A percentile compares a stretch with the other conserved stretches of the same genome.
Evolutionary conservation across 2,113 vertebrate species (phyloP).

Genomic region (Micromys minutus): DNA sequence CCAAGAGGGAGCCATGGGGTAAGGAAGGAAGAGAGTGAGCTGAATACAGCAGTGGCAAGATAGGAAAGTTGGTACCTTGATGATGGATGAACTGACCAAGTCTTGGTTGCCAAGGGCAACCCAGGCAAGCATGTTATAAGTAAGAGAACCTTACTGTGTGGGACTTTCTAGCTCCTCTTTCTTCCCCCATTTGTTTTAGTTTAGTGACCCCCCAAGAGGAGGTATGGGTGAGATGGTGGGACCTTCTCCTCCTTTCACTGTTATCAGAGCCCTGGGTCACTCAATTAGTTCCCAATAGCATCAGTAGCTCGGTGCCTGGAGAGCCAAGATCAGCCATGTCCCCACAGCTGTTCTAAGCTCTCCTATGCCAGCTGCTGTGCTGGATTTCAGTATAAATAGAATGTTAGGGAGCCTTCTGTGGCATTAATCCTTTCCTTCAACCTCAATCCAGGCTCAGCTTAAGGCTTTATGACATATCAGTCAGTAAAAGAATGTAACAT

Average conservation of each 20-base stretch:
- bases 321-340: not conserved
- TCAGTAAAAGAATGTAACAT: not conserved
- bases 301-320: accelerated
- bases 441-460: not conserved
- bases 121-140: not conserved
- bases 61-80: not conserved
- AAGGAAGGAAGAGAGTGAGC: not conserved
- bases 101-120: not conserved
- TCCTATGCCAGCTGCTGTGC: not conserved
- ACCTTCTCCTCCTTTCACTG: not conserved
- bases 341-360: not conserved
- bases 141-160: not conserved
- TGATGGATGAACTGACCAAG: not conserved
- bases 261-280: not conserved
- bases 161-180: not conserved
- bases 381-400: not conserved
- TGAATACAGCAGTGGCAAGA: not conserved
- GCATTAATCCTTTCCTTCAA: not conserved
- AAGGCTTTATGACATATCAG: not conserved
- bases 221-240: accelerated
- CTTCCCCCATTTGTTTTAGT: not conserved
- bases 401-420: not conserved
- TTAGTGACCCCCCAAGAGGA: not conserved
- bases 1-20: not conserved
- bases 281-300: not conserved